Base-by-base conservation (phyloP, 2,888 invertebrate genomes). In the Lottia scabra region DNA sequence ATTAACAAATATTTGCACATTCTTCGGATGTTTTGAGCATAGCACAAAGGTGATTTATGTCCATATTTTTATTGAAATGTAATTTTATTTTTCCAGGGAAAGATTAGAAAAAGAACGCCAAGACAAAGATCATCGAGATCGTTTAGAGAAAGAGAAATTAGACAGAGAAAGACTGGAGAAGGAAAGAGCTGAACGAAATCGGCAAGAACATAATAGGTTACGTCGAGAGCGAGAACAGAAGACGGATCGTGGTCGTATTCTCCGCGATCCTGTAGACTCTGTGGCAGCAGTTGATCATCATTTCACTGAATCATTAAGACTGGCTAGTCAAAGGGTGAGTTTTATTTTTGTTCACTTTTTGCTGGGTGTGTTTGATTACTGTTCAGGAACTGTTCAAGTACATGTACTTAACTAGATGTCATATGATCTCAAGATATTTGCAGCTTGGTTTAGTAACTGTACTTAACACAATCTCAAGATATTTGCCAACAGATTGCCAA, bases 241-340 rank as follows among this genome's bases (percentile, higher is more conserved):
- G 19, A 78, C 80, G 56, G 83, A 82, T 56, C 74, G 83, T 45
- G 83, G 83, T 67, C 77, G 85, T n/a, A 83, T 87, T 63, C 77
- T 86, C 15, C 82, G 78, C 19, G 86, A 85, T 68, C 81, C 85
- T 0, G 79, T 72, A 23, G 85, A 86, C 67, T 83, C 87, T 0
- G 79, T 81, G 62, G 87, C 86, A 13, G 88, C 88, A 27, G 88
- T 96, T 74, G 93, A 95, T 84, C 94, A 95, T 90, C 96, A 96
- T 91, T 96, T 96, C 90, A 95, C 95, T 87, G 95, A 96, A 91
- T 95, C 96, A 78, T 92, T 96, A 43, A 76, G 82, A 63, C 69
- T 83, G 45, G 83, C 83, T 26, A 82, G 79, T 73, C 84, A 84
- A 67, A 75, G 80, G 81, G 85, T 85, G 75, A 70, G 81, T 72